These are phyloP conservation scores for Xyliphius kryptos DNA, from an alignment of 2,113 vertebrate species.

Conservation along the genomic window DNA sequence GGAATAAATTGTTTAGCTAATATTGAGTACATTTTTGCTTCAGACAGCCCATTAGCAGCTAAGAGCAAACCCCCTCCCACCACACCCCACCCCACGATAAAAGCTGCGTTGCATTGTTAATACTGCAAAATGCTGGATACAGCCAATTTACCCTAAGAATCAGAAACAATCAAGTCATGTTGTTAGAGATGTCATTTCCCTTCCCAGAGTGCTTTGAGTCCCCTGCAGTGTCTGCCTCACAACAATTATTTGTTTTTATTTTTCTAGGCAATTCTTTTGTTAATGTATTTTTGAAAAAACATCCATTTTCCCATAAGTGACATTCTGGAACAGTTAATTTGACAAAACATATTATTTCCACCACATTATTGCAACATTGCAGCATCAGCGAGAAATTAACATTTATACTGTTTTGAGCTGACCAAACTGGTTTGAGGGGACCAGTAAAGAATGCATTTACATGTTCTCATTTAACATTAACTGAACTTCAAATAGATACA, in stretches of 20 bases:
- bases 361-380: too few species aligned
- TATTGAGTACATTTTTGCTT: slow-evolving; percentile 11
- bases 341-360: background rate
- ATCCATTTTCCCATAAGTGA: too few species aligned
- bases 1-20: slow-evolving; percentile 25
- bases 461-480: too few species aligned
- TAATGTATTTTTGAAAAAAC: too few species aligned
- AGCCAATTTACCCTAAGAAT: slow-evolving; percentile 9
- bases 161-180: background rate
- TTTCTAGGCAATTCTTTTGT: too few species aligned
- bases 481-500: too few species aligned
- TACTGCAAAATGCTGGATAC: background rate
- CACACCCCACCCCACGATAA: background rate
- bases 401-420: too few species aligned
- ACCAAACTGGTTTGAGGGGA: too few species aligned
- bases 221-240: background rate
- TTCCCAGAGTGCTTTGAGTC: background rate
- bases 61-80: background rate
- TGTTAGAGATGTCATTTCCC: background rate
- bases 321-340: too few species aligned
- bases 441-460: too few species aligned
- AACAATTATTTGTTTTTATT: background rate
- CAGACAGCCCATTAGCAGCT: slow-evolving; percentile 17
- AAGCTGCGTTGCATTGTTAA: slow-evolving; percentile 1
- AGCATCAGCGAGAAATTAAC: too few species aligned